Evolutionary conservation across 2,797 vertebrate species (phyloP).

Genomic region (Halcyon leucocephala): DNA sequence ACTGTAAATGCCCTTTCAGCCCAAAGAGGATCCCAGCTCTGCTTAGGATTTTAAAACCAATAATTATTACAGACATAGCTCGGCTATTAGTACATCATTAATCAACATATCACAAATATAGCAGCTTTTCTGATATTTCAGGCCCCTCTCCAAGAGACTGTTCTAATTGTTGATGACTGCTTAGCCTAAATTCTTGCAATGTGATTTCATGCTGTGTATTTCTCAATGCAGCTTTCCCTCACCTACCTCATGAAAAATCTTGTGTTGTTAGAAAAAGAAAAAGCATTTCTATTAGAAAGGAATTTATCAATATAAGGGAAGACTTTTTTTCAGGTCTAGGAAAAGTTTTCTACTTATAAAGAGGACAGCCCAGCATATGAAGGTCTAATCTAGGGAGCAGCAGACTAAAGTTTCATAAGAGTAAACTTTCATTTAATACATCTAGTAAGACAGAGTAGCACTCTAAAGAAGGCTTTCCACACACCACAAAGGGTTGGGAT

Average conservation of each 20-base stretch:
- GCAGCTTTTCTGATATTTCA: not conserved
- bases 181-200: not conserved
- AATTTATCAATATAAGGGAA: not conserved
- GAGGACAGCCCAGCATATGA: not conserved
- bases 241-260: not conserved
- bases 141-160: not conserved
- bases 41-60: not conserved
- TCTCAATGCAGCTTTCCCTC: not conserved
- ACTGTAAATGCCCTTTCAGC: not conserved
- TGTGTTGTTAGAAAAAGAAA: not conserved
- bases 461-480: not conserved
- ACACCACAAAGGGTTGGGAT: not conserved
- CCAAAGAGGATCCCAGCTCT: not conserved
- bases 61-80: not conserved
- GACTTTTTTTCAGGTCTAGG: not conserved
- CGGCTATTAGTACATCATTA: slow-evolving; percentile 7
- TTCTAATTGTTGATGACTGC: not conserved
- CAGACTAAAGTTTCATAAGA: not conserved
- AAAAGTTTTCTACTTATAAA: not conserved
- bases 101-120: not conserved
- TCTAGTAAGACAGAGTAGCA: not conserved
- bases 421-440: not conserved
- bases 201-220: not conserved
- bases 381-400: not conserved
- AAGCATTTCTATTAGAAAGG: not conserved